phyloP scores from a whole-genome alignment of 1,140 invertebrate species.

The Eumaeus atala region DNA sequence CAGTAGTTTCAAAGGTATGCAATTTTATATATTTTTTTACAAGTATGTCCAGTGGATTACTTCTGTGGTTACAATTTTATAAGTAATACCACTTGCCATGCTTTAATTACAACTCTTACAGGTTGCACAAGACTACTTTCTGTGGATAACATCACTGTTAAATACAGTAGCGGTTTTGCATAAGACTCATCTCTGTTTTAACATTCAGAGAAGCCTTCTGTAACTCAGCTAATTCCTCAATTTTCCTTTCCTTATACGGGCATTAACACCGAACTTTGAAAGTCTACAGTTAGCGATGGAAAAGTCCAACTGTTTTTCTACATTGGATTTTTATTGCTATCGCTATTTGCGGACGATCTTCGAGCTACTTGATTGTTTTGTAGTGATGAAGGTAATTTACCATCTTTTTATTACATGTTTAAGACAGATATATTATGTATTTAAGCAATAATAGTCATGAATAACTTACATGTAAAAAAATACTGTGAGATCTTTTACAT shows the following conservation, averaged over 20 bases:
- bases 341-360: constrained; percentile 63
- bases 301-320: constrained; percentile 58
- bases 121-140: constrained; percentile 12
- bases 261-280: constrained; percentile 32
- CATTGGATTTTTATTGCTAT: constrained; percentile 64
- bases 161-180: constrained; percentile 36
- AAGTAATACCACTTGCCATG: constrained; percentile 3
- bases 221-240: constrained; percentile 39
- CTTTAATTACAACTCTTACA: constrained; percentile 18
- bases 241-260: constrained; percentile 27
- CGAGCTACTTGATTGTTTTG: constrained; percentile 29
- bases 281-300: constrained; percentile 62
- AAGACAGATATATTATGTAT: too few relatives aligned
- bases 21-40: background rate
- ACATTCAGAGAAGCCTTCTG: constrained; percentile 43
- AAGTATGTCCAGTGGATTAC: constrained; percentile 1
- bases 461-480: too few relatives aligned
- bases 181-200: constrained; percentile 49
- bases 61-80: background rate
- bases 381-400: constrained; percentile 8
- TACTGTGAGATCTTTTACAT: too few relatives aligned
- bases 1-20: too few relatives aligned
- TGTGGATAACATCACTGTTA: constrained; percentile 13
- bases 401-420: too few relatives aligned
- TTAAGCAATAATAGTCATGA: too few relatives aligned